Base-by-base conservation (phyloP, 64 coral and sea anemone genomes). In the Actinia equina region DNA sequence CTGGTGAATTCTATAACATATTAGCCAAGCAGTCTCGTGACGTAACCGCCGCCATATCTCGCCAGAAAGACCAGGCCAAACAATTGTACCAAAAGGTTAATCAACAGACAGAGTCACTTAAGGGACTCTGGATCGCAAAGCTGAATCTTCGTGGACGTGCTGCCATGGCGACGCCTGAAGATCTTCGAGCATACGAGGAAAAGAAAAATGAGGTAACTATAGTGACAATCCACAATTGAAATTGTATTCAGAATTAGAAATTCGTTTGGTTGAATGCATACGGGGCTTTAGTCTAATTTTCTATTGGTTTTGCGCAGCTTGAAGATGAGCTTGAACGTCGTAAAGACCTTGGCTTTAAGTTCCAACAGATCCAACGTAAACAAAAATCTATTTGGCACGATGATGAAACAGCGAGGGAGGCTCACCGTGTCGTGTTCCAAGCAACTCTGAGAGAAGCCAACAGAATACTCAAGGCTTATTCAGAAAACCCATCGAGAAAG, bases 1-100 rank as follows among this genome's bases (percentile, higher is more conserved):
- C 91, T 19, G 87, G 88, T 2, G 85, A 92, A 0, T 99, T 99
- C 63, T 99, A 93, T 37, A 82, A 88, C 10, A 95, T 95, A 63
- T 83, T 99, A 56, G 88, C 93, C 6, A 90, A 99, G 56, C 97
- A 99, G 80, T 90, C 97, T n/a, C 93, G 97, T 64, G 97, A 99
- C 44, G 93, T 99, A 2, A 99, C 97, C 2, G 91, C 90, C 76
- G 93, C 97, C 27, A 99, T 99, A 58, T 89, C 97, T 77, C 92
- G 97, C 42, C 97, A 99, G 52, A 99, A 99, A 70, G 97, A 99
- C 78, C 97, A 99, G 91, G 93, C 97, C 18, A 99, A 99, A 63
- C 90, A 99, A 84, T 79, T 99, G 27, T 99, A 99, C 55, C 97
- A 99, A 88, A 99, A 99, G 90, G 89, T 99, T 22, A 99, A 95